Evolutionary conservation across 1,140 invertebrate genomes (phyloP).

Genomic region (Pomacea maculata): DNA sequence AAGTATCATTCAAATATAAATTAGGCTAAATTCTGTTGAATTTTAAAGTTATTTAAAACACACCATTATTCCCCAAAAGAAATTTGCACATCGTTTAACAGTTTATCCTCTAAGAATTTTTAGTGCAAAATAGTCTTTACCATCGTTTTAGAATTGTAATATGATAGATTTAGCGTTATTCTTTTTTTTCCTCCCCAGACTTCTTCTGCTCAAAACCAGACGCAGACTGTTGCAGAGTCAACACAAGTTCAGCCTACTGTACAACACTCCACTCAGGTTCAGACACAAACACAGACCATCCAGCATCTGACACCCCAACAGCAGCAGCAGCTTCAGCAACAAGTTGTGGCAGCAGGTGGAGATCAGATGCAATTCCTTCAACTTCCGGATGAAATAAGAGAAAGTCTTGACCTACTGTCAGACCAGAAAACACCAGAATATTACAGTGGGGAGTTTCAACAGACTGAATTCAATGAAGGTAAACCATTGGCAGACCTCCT

Average conservation of each 20-base stretch:
- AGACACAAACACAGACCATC: constrained; percentile 15
- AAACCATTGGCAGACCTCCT: constrained; percentile 34
- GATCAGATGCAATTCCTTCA: constrained; percentile 27
- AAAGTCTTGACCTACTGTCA: constrained; percentile 26
- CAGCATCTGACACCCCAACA: constrained; percentile 20
- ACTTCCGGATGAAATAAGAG: constrained; percentile 31
- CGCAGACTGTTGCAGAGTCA: constrained; percentile 23
- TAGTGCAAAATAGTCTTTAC: too few species aligned
- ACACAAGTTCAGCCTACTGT: constrained; percentile 19
- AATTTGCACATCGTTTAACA: too few species aligned
- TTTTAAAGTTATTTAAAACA: neutral
- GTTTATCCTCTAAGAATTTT: too few species aligned
- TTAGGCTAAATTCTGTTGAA: neutral
- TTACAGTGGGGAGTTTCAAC: constrained; percentile 25
- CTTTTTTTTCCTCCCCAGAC: neutral
- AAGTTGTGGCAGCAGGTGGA: constrained; percentile 2
- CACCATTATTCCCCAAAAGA: neutral
- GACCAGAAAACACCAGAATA: constrained; percentile 24
- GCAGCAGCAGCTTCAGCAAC: constrained; percentile 20
- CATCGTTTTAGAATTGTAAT: neutral
- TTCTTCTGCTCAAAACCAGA: constrained; percentile 7
- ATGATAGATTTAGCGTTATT: neutral
- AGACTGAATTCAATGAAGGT: constrained; percentile 28
- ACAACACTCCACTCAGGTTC: neutral
- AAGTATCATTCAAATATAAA: constrained; percentile 6